Evolutionary conservation across 2,888 invertebrate genomes (phyloP).

Genomic region (Scrobipalpa costella): DNA sequence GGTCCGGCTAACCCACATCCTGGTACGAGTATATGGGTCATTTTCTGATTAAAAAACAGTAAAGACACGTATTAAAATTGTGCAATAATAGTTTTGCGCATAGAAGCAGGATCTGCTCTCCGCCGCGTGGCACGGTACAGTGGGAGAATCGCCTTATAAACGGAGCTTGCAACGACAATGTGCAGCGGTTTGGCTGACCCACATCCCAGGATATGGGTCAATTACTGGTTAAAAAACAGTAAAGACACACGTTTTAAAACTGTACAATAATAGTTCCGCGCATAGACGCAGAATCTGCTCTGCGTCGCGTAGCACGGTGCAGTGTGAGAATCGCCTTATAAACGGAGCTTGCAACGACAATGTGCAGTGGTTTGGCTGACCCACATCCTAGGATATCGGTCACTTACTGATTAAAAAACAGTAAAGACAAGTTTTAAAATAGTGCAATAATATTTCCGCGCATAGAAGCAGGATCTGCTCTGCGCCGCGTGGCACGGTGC

Average conservation of each 20-base stretch:
- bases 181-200: no score
- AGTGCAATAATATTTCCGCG: not conserved
- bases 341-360: conserved; percentile 23
- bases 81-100: not conserved
- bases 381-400: conserved; percentile 68
- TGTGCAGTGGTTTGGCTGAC: conserved; percentile 67
- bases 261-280: no score
- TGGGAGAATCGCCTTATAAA: not conserved
- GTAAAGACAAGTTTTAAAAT: not conserved
- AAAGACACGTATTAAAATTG: not conserved
- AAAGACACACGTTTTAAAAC: no score
- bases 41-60: conserved; percentile 31
- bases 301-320: no score
- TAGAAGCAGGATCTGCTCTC: no score
- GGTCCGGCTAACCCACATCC: no score
- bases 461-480: no score
- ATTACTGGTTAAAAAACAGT: no score
- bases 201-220: conserved; percentile 69
- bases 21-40: no score
- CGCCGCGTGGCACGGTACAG: no score
- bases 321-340: not conserved
- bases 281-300: no score
- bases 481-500: no score
- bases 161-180: conserved; percentile 34
- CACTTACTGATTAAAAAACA: conserved; percentile 44